Percentiles rank a stretch among this genome's conserved stretches.
Evolutionary conservation across 1,140 invertebrate genomes (phyloP).

Genomic region (Sycobia sp.): DNA sequence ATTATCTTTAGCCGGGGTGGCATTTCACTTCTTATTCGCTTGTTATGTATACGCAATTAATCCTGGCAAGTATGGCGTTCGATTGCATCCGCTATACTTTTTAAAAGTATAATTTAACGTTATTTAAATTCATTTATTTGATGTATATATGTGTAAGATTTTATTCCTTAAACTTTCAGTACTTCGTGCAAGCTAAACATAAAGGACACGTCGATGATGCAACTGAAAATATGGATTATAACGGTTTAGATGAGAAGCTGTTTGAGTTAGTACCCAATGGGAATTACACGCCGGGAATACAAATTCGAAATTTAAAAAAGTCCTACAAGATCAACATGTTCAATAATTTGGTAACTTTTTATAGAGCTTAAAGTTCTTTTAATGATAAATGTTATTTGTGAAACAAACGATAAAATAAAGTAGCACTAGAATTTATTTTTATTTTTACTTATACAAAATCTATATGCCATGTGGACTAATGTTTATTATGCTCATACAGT

Average conservation of each 20-base stretch:
- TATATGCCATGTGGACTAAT: no score
- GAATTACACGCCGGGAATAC: conserved; percentile 49
- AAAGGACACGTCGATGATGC: conserved; percentile 46
- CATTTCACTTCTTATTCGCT: conserved; percentile 60
- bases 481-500: no score
- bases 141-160: no score
- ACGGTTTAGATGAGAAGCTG: conserved; percentile 39
- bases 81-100: conserved; percentile 63
- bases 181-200: no score
- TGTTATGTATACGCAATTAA: conserved; percentile 63
- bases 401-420: no score
- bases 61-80: conserved; percentile 63
- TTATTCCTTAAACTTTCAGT: no score
- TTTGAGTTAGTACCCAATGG: conserved; percentile 48
- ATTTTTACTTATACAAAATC: no score
- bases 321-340: conserved; percentile 46
- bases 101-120: conserved; percentile 50
- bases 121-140: conserved; percentile 43
- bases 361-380: not conserved
- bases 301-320: conserved; percentile 55
- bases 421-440: not conserved
- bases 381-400: no score
- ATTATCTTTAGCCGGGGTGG: conserved; percentile 58
- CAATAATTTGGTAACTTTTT: conserved; percentile 43
- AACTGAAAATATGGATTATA: conserved; percentile 39